phyloP scores from a whole-genome alignment of 1,140 invertebrate species.

The Drosophila mojavensis region DNA sequence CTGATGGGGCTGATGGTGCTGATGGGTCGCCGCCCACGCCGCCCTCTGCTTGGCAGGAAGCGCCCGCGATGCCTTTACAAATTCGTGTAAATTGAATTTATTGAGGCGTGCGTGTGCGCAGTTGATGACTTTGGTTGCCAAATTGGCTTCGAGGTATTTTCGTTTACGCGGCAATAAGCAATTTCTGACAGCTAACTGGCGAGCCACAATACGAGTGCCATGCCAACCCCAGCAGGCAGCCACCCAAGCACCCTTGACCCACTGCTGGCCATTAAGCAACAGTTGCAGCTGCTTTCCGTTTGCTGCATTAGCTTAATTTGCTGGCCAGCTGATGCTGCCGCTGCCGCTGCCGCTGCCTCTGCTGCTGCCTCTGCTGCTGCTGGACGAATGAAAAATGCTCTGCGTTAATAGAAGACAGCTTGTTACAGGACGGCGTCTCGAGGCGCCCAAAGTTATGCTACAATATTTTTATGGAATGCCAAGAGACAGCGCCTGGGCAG shows the following conservation, averaged over 20 bases:
- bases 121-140: constrained; percentile 73
- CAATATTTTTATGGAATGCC: constrained; percentile 68
- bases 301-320: constrained; percentile 68
- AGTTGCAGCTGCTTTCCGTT: constrained; percentile 59
- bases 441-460: constrained; percentile 66
- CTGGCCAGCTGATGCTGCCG: constrained; percentile 58
- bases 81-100: constrained; percentile 83
- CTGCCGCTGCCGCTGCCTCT: too few relatives aligned
- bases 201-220: constrained; percentile 9
- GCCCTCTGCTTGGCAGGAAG: not conserved
- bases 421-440: constrained; percentile 50
- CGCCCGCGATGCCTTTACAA: constrained; percentile 66
- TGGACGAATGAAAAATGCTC: constrained; percentile 58
- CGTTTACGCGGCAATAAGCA: constrained; percentile 48
- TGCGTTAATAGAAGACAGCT: constrained; percentile 64
- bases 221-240: not conserved
- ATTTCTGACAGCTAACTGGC: constrained; percentile 41
- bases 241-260: not conserved
- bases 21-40: not conserved
- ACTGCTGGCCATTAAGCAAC: constrained; percentile 46
- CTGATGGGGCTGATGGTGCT: not conserved
- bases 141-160: constrained; percentile 69
- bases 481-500: not conserved
- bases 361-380: constrained; percentile 39
- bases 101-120: constrained; percentile 77